phyloP scores from a whole-genome alignment of 2,797 vertebrate species.

The Arctocebus calabarensis region DNA sequence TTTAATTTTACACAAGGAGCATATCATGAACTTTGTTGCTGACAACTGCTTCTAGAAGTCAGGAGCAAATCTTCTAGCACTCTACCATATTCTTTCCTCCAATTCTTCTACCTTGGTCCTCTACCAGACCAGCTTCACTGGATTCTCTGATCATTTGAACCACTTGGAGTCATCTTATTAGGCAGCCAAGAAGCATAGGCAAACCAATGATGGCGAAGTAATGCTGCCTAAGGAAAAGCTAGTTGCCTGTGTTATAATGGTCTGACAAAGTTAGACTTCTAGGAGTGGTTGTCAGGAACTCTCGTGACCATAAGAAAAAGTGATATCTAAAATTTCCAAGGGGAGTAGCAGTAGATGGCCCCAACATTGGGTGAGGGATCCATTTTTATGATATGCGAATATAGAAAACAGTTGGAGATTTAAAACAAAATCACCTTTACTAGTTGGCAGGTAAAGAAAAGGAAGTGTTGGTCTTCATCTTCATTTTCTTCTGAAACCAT shows the following conservation, averaged over 20 bases:
- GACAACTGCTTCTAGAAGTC: constrained; percentile 44
- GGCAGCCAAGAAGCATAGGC: constrained; percentile 25
- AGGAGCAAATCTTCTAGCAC: constrained; percentile 7
- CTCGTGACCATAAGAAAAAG: constrained; percentile 5
- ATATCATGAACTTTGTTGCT: background rate
- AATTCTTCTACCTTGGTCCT: background rate
- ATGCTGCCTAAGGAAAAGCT: background rate
- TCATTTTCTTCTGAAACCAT: constrained; percentile 50
- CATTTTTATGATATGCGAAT: constrained; percentile 25
- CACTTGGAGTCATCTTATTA: constrained; percentile 3
- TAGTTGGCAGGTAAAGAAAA: constrained; percentile 43
- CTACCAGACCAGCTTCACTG: constrained; percentile 7
- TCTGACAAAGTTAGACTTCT: constrained; percentile 17
- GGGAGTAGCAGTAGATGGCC: background rate
- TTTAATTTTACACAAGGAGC: constrained; percentile 2
- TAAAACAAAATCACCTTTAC: background rate
- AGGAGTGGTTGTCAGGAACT: background rate
- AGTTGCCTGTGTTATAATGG: background rate
- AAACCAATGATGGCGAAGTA: background rate
- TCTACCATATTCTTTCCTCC: background rate
- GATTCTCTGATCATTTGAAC: constrained; percentile 20
- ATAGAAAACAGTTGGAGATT: constrained; percentile 52
- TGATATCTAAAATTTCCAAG: background rate
- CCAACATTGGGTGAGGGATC: background rate
- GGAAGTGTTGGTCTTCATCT: constrained; percentile 45